These are phyloP conservation scores for Cephalopterus ornatus DNA, from an alignment of 2,113 vertebrate genomes.

Conservation along the genomic window DNA sequence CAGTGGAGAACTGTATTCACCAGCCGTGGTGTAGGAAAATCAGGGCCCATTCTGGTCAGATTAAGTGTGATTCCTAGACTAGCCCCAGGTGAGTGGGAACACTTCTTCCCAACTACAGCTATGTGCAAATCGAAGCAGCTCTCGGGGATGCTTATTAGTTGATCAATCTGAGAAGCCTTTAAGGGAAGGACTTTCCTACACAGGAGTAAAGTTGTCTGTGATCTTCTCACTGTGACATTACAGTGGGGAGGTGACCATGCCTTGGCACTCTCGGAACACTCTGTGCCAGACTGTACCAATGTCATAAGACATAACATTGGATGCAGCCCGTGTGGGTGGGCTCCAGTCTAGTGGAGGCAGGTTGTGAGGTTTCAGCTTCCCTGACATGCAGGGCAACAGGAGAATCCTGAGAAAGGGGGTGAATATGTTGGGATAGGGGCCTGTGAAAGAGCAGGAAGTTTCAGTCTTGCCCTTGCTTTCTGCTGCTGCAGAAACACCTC, in stretches of 20 bases:
- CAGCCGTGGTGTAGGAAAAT: not conserved
- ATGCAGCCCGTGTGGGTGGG: not conserved
- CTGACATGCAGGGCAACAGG: not conserved
- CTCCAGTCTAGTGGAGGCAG: not conserved
- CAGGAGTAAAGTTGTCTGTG: fast-evolving
- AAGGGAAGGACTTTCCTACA: not conserved
- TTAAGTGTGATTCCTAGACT: not conserved
- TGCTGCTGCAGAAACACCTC: not conserved
- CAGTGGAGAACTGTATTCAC: not conserved
- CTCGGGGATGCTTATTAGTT: not conserved
- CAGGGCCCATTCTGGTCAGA: not conserved
- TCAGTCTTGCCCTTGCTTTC: not conserved
- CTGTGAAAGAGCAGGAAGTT: not conserved
- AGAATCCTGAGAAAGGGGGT: not conserved
- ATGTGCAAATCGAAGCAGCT: not conserved
- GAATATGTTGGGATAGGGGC: not conserved
- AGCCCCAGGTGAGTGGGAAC: not conserved
- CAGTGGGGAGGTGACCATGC: not conserved
- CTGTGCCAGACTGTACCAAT: not conserved
- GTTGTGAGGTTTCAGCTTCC: not conserved
- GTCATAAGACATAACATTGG: not conserved
- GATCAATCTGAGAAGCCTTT: not conserved
- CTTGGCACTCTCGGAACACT: fast-evolving
- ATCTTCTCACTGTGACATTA: not conserved
- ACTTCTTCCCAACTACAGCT: not conserved